Evolutionary conservation across 2,888 invertebrate species (phyloP).

Genomic region (Deilephila elpenor): DNA sequence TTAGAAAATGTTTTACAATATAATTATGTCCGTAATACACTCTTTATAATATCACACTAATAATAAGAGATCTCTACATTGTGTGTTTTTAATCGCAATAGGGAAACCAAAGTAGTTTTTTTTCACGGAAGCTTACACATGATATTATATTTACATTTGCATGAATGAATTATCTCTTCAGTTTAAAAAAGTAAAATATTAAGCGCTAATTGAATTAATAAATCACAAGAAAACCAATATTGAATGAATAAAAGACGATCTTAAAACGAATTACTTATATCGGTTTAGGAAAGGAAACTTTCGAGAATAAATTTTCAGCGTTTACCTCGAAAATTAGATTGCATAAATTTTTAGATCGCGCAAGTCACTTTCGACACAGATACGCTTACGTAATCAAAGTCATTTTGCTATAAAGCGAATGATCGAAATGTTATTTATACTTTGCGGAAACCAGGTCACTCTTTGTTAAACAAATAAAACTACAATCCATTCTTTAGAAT

Average conservation of each 20-base stretch:
- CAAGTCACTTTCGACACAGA: slow-evolving; percentile 56
- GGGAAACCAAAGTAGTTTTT: too few relatives aligned
- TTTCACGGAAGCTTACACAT: too few relatives aligned
- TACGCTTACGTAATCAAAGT: slow-evolving; percentile 25
- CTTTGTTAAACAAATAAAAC: slow-evolving; percentile 27
- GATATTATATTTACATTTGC: too few relatives aligned
- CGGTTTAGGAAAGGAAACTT: slow-evolving; percentile 13
- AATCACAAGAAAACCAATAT: background rate
- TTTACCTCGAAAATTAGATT: slow-evolving; percentile 27
- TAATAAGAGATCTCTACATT: background rate
- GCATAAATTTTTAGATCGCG: slow-evolving; percentile 42
- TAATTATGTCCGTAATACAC: background rate
- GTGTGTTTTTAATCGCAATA: background rate
- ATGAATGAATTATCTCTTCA: too few relatives aligned
- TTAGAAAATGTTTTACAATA: slow-evolving; percentile 23
- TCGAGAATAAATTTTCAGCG: slow-evolving; percentile 22
- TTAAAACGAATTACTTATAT: slow-evolving; percentile 17
- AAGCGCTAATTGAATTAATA: background rate
- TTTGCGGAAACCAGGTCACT: slow-evolving; percentile 36
- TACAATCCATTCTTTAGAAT: slow-evolving; percentile 8
- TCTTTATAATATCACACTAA: background rate
- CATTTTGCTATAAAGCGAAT: slow-evolving; percentile 23
- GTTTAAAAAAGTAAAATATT: too few relatives aligned
- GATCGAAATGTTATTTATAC: slow-evolving; percentile 25
- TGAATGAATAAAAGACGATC: background rate